Evolutionary conservation across 1,140 invertebrate genomes (phyloP), one percentile per base, ranked within the genome.

Genomic region (Drosophila persimilis): DNA sequence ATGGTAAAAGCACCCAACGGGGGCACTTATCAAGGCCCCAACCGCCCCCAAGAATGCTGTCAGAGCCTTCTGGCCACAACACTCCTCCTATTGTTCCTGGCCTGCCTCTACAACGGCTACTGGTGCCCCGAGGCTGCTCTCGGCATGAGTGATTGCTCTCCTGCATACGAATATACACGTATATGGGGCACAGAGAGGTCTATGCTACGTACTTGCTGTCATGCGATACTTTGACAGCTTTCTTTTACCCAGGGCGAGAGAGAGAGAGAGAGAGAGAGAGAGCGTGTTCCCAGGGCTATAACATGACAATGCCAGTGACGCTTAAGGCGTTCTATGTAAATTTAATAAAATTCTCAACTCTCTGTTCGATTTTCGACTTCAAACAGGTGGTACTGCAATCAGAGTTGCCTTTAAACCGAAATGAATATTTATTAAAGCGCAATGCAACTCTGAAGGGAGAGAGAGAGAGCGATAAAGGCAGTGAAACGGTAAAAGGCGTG

Each of bases 1-100:
- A 83, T 81, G 79, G 62, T 83, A 81, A 81, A 81, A 83, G 69
- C 79, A 83, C 79, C 78, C 78, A 83, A 83, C 79, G 79, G 79
- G 73, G 73, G 79, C 79, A 78, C 78, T 81, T 81, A 81, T 64
- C 78, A 60, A 43, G 53, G 60, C 29, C 64, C 53, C 11, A 11
- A 9, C 9, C 9, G 9, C 31, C 9, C 4, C 35, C 35, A 39
- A 39, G 69, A 39, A 48, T 53, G 43, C 58, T 77, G 66, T 66
- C 59, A 57, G 47, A 26, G 44, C 24, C 17, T 57, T 45, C 15
- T 24, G n/a, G 26, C 46, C 43, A 9, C n/a, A 48, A 11, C 35
- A 39, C 44, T 29, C 5, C 17, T 61, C 6, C 48, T 48, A 24
- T 22, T 61, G 9, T 64, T 56, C 31, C 57, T 15, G 70, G 31